Conservation (phyloP, 2,888 invertebrate species). For the Gymnoscelis rufifasciata region DNA sequence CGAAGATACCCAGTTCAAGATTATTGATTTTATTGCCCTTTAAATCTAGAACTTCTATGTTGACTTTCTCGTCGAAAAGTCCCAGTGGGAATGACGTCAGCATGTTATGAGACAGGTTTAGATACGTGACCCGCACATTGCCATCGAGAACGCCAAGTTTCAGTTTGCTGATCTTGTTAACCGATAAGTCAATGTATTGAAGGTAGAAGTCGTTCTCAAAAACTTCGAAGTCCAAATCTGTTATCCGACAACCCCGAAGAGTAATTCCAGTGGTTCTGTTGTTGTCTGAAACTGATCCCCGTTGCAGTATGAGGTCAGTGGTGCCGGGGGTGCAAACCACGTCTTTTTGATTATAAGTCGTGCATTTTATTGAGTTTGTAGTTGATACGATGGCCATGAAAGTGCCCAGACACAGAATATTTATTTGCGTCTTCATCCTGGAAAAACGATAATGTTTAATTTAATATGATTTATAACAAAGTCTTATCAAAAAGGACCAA, state of each 20-base stretch:
- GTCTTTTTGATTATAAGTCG: constrained; percentile 26
- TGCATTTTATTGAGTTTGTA: constrained; percentile 26
- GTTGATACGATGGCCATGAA: not conserved
- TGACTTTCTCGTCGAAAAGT: constrained; percentile 46
- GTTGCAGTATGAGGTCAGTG: constrained; percentile 30
- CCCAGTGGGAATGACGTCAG: constrained; percentile 45
- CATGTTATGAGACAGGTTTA: constrained; percentile 50
- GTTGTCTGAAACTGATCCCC: constrained; percentile 41
- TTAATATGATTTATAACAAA: no score
- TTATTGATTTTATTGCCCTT: constrained; percentile 41
- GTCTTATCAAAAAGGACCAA: no score
- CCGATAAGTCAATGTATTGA: constrained; percentile 46
- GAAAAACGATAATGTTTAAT: constrained; percentile 1
- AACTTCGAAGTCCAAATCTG: constrained; percentile 38
- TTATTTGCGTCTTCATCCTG: constrained; percentile 13
- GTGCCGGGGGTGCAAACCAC: constrained; percentile 34
- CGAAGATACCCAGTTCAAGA: constrained; percentile 45
- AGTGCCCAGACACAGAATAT: not conserved
- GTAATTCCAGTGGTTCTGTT: constrained; percentile 35
- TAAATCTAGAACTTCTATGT: constrained; percentile 46
- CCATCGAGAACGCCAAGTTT: constrained; percentile 48
- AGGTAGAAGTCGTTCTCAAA: constrained; percentile 43
- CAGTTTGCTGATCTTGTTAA: constrained; percentile 44
- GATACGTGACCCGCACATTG: constrained; percentile 33
- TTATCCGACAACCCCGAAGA: constrained; percentile 36